Conservation (phyloP, 2,797 vertebrate species). For the Poecilia wingei region DNA sequence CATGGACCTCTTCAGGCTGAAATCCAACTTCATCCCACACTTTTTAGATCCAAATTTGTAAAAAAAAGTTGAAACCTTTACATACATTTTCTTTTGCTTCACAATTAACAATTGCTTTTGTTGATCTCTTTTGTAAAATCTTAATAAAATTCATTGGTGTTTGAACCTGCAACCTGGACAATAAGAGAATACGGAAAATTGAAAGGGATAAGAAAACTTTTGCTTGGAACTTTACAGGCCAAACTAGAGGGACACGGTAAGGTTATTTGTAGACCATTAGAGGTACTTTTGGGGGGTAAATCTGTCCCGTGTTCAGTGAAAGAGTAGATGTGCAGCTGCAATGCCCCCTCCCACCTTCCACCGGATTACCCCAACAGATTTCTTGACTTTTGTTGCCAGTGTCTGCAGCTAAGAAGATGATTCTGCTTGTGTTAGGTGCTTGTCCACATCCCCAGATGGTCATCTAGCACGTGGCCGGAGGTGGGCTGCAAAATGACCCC, state of each 20-base stretch:
- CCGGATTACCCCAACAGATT: constrained; percentile 68
- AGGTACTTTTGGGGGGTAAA: constrained; percentile 6
- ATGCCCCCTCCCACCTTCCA: constrained; percentile 26
- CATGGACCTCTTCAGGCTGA: too few relatives aligned
- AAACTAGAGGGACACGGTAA: background rate
- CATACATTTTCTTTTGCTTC: background rate
- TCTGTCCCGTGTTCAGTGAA: constrained; percentile 35
- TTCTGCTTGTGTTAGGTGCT: constrained; percentile 49
- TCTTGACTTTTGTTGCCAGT: constrained; percentile 72
- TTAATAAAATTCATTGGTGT: background rate
- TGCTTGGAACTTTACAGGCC: background rate
- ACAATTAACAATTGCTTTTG: background rate
- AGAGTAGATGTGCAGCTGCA: constrained; percentile 64
- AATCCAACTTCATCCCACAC: background rate
- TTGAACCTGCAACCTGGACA: background rate
- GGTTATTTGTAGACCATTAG: background rate
- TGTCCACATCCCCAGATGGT: constrained; percentile 79
- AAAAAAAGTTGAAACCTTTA: background rate
- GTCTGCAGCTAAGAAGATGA: constrained; percentile 61
- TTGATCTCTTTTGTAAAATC: background rate
- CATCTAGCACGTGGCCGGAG: constrained; percentile 82
- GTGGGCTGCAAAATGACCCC: constrained; percentile 79
- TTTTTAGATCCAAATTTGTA: background rate
- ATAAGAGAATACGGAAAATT: background rate
- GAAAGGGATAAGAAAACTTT: background rate